Evolutionary conservation across 2,797 vertebrate genomes (phyloP).

Genomic region (Malurus splendens): DNA sequence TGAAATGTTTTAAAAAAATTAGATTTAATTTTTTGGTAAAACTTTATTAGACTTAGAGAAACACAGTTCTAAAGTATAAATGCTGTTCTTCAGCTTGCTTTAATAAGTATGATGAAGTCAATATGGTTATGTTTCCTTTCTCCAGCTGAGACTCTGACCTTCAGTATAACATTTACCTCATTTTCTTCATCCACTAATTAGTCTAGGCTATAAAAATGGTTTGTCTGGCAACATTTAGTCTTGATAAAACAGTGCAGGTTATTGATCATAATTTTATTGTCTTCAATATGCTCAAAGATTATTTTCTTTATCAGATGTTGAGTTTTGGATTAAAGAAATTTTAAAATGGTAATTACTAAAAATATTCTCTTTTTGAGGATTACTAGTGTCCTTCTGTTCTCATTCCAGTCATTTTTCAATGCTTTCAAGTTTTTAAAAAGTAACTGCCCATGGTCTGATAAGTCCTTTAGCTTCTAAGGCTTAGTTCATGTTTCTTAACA

Average conservation of each 20-base stretch:
- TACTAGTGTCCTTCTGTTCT: neutral
- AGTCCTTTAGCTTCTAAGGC: neutral
- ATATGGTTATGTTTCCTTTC: constrained; percentile 13
- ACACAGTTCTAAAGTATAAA: neutral
- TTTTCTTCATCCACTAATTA: constrained; percentile 43
- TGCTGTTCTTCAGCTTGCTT: neutral
- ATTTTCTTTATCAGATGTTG: constrained; percentile 10
- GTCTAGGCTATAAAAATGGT: constrained; percentile 1
- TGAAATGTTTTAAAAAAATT: neutral
- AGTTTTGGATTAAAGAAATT: neutral
- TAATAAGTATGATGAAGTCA: constrained; percentile 19
- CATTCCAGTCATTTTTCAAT: neutral
- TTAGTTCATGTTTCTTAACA: neutral
- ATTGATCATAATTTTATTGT: neutral
- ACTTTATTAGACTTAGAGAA: neutral
- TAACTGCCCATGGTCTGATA: neutral
- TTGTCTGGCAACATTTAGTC: neutral
- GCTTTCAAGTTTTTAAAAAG: neutral
- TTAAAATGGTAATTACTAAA: neutral
- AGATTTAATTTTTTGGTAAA: neutral
- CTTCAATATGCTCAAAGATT: neutral
- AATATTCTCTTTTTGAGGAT: neutral
- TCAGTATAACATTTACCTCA: constrained; percentile 45
- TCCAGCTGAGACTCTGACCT: constrained; percentile 30
- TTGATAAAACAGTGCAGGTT: neutral